phyloP scores from a whole-genome alignment of 2,797 vertebrate genomes.

The Falco cherrug region DNA sequence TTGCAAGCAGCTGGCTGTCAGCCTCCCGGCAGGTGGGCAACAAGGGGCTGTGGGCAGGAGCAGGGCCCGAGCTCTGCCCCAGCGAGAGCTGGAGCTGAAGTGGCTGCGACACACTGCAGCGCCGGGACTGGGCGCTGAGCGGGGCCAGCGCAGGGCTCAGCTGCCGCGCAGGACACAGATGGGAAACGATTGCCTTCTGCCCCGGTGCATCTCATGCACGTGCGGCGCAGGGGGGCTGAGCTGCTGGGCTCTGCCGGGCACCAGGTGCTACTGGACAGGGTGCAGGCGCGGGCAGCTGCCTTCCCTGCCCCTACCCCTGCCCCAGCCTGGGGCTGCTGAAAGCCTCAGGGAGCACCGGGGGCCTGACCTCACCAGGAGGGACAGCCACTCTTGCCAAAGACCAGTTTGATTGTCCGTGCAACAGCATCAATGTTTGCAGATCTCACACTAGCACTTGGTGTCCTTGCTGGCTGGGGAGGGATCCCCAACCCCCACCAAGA shows the following conservation, averaged over 20 bases:
- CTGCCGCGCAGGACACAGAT: slow-evolving; percentile 57
- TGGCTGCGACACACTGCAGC: background rate
- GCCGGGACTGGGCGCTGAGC: background rate
- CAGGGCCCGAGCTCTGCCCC: background rate
- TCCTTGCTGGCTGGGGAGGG: background rate
- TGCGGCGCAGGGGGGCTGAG: background rate
- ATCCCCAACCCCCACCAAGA: background rate
- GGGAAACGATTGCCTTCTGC: slow-evolving; percentile 69
- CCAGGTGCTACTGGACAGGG: slow-evolving; percentile 41
- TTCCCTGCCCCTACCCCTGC: background rate
- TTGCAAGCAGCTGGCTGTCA: slow-evolving; percentile 24
- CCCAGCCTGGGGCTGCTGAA: background rate
- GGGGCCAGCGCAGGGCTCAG: slow-evolving; percentile 38
- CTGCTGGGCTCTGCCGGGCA: background rate
- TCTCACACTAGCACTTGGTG: background rate
- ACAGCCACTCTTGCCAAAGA: slow-evolving; percentile 6
- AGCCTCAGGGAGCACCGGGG: background rate
- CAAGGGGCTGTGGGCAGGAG: background rate
- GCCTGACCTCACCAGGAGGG: background rate
- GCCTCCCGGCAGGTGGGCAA: slow-evolving; percentile 17
- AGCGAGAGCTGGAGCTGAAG: background rate
- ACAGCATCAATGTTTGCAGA: background rate
- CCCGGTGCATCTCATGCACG: slow-evolving; percentile 51
- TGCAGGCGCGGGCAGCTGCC: background rate
- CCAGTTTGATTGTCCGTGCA: background rate